Evolutionary conservation across 2,113 vertebrate genomes (phyloP).

Genomic region (Phycodurus eques): DNA sequence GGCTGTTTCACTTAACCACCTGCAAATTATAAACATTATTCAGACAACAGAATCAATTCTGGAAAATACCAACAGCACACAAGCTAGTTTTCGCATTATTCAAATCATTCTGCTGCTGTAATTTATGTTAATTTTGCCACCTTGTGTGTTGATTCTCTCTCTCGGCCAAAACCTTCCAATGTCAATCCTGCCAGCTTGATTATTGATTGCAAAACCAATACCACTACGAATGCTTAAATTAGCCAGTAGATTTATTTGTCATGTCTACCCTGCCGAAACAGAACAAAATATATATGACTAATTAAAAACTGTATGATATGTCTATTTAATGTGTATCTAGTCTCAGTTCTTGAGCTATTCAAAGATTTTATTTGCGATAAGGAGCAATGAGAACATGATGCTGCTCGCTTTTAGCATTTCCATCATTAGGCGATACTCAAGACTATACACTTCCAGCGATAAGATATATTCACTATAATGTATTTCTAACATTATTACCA

Average conservation of each 20-base stretch:
- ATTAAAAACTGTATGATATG: constrained; percentile 28
- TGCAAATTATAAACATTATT: constrained; percentile 16
- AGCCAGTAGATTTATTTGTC: constrained; percentile 22
- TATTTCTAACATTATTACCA: too few species aligned
- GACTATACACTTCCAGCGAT: neutral
- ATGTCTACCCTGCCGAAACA: neutral
- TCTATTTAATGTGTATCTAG: constrained; percentile 32
- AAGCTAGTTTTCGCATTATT: constrained; percentile 31
- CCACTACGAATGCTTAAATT: constrained; percentile 37
- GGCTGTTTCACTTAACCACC: neutral
- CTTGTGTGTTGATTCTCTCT: constrained; percentile 41
- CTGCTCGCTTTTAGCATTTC: constrained; percentile 32
- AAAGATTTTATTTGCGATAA: neutral
- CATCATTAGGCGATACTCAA: neutral
- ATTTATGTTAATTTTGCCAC: constrained; percentile 58
- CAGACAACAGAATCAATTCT: constrained; percentile 9
- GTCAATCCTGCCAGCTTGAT: constrained; percentile 45
- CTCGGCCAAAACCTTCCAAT: constrained; percentile 32
- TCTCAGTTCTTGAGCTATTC: neutral
- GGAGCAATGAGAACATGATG: neutral
- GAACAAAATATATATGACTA: constrained; percentile 20
- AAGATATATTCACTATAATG: too few species aligned
- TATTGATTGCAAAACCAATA: constrained; percentile 41
- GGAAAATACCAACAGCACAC: constrained; percentile 17
- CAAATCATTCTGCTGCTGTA: constrained; percentile 57